Conservation (phyloP, 2,797 vertebrate species). For the Rhincodon typus region DNA sequence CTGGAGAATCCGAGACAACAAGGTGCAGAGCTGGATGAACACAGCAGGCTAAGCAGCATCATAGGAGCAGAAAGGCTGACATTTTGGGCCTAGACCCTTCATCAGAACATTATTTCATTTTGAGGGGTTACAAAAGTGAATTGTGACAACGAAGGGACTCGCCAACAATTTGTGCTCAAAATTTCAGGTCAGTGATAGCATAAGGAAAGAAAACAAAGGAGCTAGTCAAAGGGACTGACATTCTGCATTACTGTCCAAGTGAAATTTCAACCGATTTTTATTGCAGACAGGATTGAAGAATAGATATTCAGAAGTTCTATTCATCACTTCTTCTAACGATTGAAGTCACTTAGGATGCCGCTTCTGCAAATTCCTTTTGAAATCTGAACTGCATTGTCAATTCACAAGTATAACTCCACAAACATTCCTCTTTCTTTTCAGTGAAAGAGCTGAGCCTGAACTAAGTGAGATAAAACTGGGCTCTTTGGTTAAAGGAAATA, state of each 20-base stretch:
- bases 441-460: background rate
- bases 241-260: background rate
- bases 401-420: background rate
- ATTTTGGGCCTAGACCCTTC: too few species aligned
- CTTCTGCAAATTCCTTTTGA: background rate
- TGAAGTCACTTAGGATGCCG: background rate
- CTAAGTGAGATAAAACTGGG: background rate
- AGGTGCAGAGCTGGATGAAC: too few species aligned
- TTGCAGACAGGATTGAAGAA: background rate
- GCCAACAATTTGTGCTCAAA: background rate
- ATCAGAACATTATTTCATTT: background rate
- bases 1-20: too few species aligned
- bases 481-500: background rate
- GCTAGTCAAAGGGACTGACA: too few species aligned
- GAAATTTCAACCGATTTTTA: background rate
- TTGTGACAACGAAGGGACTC: background rate
- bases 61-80: too few species aligned
- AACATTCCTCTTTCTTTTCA: background rate
- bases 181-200: background rate
- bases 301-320: background rate
- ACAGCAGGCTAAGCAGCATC: too few species aligned
- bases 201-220: background rate
- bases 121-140: background rate
- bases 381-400: background rate
- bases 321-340: too few species aligned